Conservation (phyloP, 2,797 vertebrate species). For the Tenualosa thibaudeaui region DNA sequence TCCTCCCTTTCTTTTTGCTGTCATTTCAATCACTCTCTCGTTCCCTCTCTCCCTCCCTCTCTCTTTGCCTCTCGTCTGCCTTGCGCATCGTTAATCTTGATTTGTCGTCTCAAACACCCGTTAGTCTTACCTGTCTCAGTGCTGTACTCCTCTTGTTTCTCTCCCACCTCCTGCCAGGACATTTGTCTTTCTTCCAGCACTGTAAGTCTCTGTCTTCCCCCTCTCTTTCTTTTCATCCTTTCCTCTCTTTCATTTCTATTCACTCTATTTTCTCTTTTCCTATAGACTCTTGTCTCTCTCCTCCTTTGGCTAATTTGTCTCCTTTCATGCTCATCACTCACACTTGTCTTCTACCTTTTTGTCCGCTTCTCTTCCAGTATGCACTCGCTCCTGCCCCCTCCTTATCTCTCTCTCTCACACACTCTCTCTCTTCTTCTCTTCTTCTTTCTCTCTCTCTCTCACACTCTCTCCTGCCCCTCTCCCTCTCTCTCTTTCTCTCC, state of each 20-base stretch:
- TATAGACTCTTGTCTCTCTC: background rate
- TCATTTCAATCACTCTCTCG: background rate
- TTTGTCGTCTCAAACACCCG: constrained; percentile 15
- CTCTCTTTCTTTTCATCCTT: background rate
- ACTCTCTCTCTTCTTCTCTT: background rate
- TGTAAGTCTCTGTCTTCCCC: background rate
- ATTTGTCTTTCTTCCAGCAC: background rate
- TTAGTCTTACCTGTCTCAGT: constrained; percentile 8
- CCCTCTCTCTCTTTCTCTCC: background rate
- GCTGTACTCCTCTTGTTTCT: background rate
- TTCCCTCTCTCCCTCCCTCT: background rate
- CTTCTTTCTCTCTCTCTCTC: background rate
- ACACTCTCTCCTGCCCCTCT: background rate
- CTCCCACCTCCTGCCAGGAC: background rate
- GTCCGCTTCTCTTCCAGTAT: background rate
- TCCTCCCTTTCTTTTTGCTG: background rate
- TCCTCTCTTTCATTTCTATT: no score
- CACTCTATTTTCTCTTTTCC: background rate
- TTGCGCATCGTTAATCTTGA: constrained; percentile 1
- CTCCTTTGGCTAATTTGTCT: background rate
- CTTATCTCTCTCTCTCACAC: background rate
- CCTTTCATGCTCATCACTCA: background rate
- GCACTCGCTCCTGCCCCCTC: background rate
- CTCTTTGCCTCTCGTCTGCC: background rate
- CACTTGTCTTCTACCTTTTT: background rate